These are phyloP conservation scores for Ptychochromis oligacanthus DNA, from an alignment of 2,113 vertebrate genomes.

Conservation along the genomic window DNA sequence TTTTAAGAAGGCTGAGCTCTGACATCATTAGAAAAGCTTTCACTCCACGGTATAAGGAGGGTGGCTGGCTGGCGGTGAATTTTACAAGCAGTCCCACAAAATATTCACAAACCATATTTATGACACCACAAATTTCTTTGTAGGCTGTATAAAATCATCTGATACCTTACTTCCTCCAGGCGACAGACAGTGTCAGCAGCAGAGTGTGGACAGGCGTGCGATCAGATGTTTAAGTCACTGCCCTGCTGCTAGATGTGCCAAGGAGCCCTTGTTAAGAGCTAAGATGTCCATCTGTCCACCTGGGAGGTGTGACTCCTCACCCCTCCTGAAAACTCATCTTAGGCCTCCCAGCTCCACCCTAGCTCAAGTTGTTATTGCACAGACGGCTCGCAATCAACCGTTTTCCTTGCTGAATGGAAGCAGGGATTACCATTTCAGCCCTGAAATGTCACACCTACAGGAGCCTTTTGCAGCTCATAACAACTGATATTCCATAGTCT, in stretches of 20 bases:
- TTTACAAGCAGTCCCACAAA: conserved; percentile 39
- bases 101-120: conserved; percentile 50
- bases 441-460: conserved; percentile 49
- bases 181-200: conserved; percentile 24
- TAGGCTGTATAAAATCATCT: conserved; percentile 22
- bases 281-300: conserved; percentile 67
- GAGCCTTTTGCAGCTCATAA: conserved; percentile 25
- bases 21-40: conserved; percentile 18
- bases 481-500: conserved; percentile 29
- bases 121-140: conserved; percentile 30
- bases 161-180: conserved; percentile 31
- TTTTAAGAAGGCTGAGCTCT: background rate
- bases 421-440: conserved; percentile 39
- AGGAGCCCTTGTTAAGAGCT: conserved; percentile 53
- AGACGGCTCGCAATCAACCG: conserved; percentile 25
- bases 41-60: background rate
- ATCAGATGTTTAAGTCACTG: conserved; percentile 60
- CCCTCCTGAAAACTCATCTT: conserved; percentile 39
- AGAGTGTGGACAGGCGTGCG: conserved; percentile 13
- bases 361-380: conserved; percentile 12
- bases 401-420: conserved; percentile 19
- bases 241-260: conserved; percentile 41
- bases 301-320: conserved; percentile 23
- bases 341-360: background rate
- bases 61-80: background rate